These are phyloP conservation scores for Halcyon leucocephala DNA, from an alignment of 2,797 vertebrate species.

Conservation along the genomic window DNA sequence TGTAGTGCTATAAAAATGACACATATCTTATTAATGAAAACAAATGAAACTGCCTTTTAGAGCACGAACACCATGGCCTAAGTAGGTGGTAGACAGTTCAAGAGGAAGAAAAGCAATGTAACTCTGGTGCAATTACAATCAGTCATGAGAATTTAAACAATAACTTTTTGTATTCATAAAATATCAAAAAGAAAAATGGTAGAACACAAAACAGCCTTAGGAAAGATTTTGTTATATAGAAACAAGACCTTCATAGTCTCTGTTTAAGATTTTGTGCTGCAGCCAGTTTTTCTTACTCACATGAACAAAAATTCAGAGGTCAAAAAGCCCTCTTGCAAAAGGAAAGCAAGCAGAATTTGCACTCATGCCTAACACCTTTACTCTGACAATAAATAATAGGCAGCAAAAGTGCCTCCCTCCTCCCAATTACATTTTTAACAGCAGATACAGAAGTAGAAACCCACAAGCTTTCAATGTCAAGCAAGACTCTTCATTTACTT, in stretches of 20 bases:
- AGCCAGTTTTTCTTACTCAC: slow-evolving; percentile 6
- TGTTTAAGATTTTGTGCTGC: not conserved
- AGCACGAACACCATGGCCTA: slow-evolving; percentile 52
- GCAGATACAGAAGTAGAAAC: slow-evolving; percentile 37
- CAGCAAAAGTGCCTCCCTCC: not conserved
- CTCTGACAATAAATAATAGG: not conserved
- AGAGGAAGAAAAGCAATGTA: slow-evolving; percentile 66
- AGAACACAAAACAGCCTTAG: slow-evolving; percentile 35
- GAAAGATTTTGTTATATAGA: slow-evolving; percentile 50
- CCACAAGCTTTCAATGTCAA: slow-evolving; percentile 30
- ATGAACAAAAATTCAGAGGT: slow-evolving; percentile 1
- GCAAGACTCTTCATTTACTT: slow-evolving; percentile 34
- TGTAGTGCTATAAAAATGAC: slow-evolving; percentile 71
- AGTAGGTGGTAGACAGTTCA: slow-evolving; percentile 69
- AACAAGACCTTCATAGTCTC: slow-evolving; percentile 19
- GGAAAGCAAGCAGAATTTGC: not conserved
- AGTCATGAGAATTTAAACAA: slow-evolving; percentile 65
- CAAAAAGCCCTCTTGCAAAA: slow-evolving; percentile 19
- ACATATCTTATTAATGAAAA: slow-evolving; percentile 73
- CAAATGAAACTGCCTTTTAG: slow-evolving; percentile 71
- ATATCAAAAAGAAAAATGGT: slow-evolving; percentile 51
- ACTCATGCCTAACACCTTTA: not conserved
- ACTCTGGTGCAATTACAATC: slow-evolving; percentile 64
- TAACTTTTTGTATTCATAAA: slow-evolving; percentile 61
- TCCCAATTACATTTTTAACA: slow-evolving; percentile 5